phyloP scores from a whole-genome alignment of 2,113 vertebrate genomes.

The Dendrocopos noguchii region DNA sequence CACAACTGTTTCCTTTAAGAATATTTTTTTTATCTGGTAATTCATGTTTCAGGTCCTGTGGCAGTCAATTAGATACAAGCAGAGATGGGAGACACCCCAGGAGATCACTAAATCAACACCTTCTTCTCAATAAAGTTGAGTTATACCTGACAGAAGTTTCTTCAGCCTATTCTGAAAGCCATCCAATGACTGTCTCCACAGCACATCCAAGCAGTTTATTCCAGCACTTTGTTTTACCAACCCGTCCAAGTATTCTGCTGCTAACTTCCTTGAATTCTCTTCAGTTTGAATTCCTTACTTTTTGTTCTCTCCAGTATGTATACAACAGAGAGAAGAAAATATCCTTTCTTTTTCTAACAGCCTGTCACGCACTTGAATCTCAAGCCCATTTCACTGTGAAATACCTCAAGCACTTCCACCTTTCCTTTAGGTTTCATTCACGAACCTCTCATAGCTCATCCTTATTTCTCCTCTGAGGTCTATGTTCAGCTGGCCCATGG shows the following conservation, averaged over 20 bases:
- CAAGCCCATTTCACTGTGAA: background rate
- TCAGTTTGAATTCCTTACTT: background rate
- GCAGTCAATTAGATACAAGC: background rate
- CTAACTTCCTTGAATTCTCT: background rate
- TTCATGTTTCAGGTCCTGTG: background rate
- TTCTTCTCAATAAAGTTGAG: rapidly evolving
- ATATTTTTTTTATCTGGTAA: background rate
- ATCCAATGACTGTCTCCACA: background rate
- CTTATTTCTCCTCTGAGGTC: background rate
- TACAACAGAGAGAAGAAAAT: background rate
- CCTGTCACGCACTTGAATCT: background rate
- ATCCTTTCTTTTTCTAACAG: background rate
- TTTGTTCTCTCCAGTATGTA: background rate
- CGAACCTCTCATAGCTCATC: background rate
- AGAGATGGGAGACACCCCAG: background rate
- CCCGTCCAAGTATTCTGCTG: background rate
- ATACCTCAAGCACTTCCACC: background rate
- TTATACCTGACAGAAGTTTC: background rate
- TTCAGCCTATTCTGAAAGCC: background rate
- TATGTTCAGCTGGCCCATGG: background rate
- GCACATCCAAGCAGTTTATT: background rate
- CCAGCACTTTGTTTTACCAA: background rate
- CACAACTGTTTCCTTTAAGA: background rate
- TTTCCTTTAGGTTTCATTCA: background rate
- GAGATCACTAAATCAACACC: background rate